Conservation (phyloP, 2,113 vertebrate species). For the Heterocephalus glaber region DNA sequence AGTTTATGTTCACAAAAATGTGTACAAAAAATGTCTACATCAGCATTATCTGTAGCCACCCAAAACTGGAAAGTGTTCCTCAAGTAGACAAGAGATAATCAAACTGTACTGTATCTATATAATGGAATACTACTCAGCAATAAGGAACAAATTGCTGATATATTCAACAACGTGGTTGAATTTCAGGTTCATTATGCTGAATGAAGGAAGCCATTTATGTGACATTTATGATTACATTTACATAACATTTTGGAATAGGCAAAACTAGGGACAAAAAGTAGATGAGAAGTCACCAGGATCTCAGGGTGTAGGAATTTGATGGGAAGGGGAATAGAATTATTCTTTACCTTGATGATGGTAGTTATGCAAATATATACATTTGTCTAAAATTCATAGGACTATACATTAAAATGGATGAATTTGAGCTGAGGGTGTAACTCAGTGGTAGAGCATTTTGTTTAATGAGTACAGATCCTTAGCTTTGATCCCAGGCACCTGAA, state of each 20-base stretch:
- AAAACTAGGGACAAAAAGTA: background rate
- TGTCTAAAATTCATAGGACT: background rate
- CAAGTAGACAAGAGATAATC: background rate
- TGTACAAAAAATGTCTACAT: background rate
- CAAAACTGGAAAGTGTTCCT: background rate
- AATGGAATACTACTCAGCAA: background rate
- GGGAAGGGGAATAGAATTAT: background rate
- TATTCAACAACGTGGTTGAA: background rate
- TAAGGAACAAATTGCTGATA: background rate
- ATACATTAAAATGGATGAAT: background rate
- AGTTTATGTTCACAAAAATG: background rate
- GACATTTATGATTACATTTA: background rate
- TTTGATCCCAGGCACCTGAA: background rate
- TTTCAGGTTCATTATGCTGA: background rate
- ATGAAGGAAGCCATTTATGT: slow-evolving; percentile 26
- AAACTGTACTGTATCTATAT: background rate
- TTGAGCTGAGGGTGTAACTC: background rate
- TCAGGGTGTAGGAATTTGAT: background rate
- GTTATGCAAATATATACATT: background rate
- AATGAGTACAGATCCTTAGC: background rate
- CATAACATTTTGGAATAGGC: background rate
- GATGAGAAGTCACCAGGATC: background rate
- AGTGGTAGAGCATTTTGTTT: background rate
- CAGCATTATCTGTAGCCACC: background rate
- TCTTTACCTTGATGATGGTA: background rate